These are phyloP conservation scores for Aricia agestis DNA, from an alignment of 1,140 invertebrate genomes.

Conservation along the genomic window DNA sequence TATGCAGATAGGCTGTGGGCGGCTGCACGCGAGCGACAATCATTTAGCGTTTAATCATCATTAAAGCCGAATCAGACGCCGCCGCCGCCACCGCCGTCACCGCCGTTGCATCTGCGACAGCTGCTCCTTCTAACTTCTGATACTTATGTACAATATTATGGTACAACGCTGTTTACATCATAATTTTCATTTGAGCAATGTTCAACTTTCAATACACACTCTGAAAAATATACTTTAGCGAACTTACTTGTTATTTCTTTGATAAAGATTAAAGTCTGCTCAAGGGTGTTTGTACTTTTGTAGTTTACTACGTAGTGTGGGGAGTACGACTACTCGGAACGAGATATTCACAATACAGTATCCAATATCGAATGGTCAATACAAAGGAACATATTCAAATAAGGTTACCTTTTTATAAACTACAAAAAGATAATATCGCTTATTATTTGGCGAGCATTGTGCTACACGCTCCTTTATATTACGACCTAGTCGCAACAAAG, in stretches of 20 bases:
- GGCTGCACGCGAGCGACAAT: constrained; percentile 57
- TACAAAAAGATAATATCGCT: constrained; percentile 39
- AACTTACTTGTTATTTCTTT: too few species aligned
- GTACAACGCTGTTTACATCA: constrained; percentile 1
- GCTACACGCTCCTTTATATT: constrained; percentile 51
- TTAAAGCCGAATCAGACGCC: constrained; percentile 66
- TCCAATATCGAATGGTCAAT: not conserved
- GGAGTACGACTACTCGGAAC: not conserved
- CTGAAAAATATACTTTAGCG: not conserved
- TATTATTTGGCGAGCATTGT: constrained; percentile 19
- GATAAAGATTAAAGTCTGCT: not conserved
- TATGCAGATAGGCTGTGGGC: constrained; percentile 13
- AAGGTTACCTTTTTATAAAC: not conserved
- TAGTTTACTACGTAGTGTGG: not conserved
- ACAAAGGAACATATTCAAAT: not conserved
- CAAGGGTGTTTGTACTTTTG: not conserved
- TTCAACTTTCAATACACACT: not conserved
- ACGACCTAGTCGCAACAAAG: constrained; percentile 67
- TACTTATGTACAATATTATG: too few species aligned
- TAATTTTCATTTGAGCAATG: not conserved
- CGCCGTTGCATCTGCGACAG: constrained; percentile 54
- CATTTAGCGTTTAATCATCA: constrained; percentile 71
- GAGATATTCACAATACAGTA: not conserved
- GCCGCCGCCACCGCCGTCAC: not conserved
- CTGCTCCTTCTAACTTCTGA: constrained; percentile 46